A percentile compares a stretch with the other conserved stretches of the same genome.
phyloP scores from a whole-genome alignment of 1,140 invertebrate species.

The Sitobion miscanthi region DNA sequence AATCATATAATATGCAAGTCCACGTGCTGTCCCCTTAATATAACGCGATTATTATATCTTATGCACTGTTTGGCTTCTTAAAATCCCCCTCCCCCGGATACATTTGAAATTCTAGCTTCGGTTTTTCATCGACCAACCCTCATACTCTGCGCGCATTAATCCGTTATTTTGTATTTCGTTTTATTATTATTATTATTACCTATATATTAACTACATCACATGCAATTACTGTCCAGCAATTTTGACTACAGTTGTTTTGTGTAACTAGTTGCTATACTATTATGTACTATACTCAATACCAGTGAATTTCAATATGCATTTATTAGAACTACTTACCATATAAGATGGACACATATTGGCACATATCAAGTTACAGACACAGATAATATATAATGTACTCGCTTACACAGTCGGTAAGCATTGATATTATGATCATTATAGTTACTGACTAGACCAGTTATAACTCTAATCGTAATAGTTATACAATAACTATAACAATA shows the following conservation, averaged over 20 bases:
- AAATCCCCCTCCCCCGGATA: background rate
- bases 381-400: background rate
- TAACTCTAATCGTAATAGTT: background rate
- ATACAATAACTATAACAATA: background rate
- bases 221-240: background rate
- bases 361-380: background rate
- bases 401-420: too few species aligned
- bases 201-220: background rate
- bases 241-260: background rate
- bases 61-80: background rate
- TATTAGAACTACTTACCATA: background rate
- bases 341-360: background rate
- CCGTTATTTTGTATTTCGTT: background rate
- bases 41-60: background rate
- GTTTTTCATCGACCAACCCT: background rate
- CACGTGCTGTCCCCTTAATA: background rate
- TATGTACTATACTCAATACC: background rate
- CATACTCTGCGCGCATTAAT: background rate
- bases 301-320: background rate
- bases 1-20: background rate
- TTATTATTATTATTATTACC: background rate
- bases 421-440: background rate
- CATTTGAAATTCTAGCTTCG: background rate
- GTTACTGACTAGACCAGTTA: background rate
- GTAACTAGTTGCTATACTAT: background rate